These are phyloP conservation scores for Porites lobata DNA, from an alignment of 92 coral and sea anemone genomes.

Conservation along the genomic window DNA sequence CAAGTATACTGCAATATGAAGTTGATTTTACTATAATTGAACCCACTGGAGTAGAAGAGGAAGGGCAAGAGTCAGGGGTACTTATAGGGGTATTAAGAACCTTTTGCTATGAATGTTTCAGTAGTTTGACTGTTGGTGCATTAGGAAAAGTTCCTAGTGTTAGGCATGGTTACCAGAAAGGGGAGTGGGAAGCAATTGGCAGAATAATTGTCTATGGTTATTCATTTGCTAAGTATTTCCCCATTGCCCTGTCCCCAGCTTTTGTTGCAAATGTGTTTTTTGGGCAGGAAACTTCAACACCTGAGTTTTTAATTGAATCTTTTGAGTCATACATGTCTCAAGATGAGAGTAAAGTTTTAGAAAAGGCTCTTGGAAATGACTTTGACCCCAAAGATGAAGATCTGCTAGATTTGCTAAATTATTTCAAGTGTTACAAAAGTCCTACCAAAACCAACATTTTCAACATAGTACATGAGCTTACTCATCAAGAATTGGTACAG, in stretches of 20 bases:
- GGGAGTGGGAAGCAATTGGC: constrained; percentile 64
- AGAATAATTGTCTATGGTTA: constrained; percentile 65
- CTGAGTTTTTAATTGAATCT: constrained; percentile 16
- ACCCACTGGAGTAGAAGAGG: constrained; percentile 33
- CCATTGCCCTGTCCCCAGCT: constrained; percentile 20
- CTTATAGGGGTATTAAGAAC: constrained; percentile 43
- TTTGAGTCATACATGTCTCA: constrained; percentile 12
- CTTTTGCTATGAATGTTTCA: constrained; percentile 16
- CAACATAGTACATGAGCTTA: too few species aligned
- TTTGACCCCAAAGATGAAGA: constrained; percentile 29
- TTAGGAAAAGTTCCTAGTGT: constrained; percentile 56
- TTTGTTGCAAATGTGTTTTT: constrained; percentile 61
- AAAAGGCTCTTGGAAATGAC: constrained; percentile 44
- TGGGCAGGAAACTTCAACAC: constrained; percentile 49
- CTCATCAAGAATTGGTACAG: too few species aligned
- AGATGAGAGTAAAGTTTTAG: constrained; percentile 47
- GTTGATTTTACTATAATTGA: background rate
- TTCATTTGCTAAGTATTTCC: background rate
- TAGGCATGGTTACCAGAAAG: constrained; percentile 64
- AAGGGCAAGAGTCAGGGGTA: constrained; percentile 63
- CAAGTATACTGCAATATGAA: constrained; percentile 14
- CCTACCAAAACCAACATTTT: background rate
- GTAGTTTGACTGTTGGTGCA: constrained; percentile 42
- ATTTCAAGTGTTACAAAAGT: constrained; percentile 53
- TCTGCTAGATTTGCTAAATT: constrained; percentile 28